Base-by-base conservation (phyloP, 2,888 invertebrate species). In the Chrysotoxum bicinctum region DNA sequence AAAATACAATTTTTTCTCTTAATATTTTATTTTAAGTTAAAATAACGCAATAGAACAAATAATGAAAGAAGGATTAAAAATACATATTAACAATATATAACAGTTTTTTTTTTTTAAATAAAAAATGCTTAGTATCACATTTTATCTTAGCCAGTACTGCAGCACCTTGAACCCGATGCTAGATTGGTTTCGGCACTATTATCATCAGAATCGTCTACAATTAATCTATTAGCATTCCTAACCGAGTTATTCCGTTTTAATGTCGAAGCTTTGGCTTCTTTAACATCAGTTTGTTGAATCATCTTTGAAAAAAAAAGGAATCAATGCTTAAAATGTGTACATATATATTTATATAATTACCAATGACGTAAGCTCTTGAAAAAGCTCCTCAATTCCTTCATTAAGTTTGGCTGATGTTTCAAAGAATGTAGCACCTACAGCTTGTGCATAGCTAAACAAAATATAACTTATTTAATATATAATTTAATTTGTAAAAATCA, bases 361-460 rank as follows among this genome's bases (percentile, higher is more conserved):
- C 95, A 97, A 96, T 88, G 95, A 94, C 43, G 97, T 96, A 79
- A 99, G 92, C 87, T 96, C 95, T 60, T 98, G 91, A 91, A 98
- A 98, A 90, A 98, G 93, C 83, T 98, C 98, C 90, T 98, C 97
- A 6, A 98, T 96, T 35, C 98, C 98, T 91, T 96, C 94, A 91
- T 98, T 98, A 79, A 95, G 92, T 92, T 99, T 99, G 0, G 99
- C 99, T 35, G 98, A 98, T 37, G 98, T 98, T 90, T 97, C 96
- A 91, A 95, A 97, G 92, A 98, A 98, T 89, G 95, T 95, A 1
- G 99, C 98, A 72, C 98, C 98, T 7, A 98, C 98, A 91, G 96
- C 96, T 87, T 94, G 94, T 3, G 98, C 96, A 92, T 98, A 98
- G 79, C 97, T 98, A 91, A 66, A 19, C 93, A 93, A 30, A 21